phyloP scores from a whole-genome alignment of 1,140 invertebrate species.

The Orchesella cincta region DNA sequence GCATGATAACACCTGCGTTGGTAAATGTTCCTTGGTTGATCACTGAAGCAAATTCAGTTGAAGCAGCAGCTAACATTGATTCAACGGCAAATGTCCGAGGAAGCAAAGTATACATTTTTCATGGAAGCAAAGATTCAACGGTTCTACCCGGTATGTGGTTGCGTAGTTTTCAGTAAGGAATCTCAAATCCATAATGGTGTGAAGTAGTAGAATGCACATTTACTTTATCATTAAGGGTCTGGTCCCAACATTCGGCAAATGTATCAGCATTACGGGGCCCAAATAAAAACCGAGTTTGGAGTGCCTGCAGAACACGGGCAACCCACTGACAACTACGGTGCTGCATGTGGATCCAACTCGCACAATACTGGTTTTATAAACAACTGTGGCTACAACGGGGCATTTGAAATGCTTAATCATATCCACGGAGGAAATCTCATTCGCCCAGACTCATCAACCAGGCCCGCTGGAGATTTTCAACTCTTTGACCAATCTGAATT shows the following conservation, averaged over 20 bases:
- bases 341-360: conserved; percentile 51
- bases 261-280: conserved; percentile 53
- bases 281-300: conserved; percentile 53
- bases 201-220: not conserved
- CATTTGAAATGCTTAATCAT: conserved; percentile 56
- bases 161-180: not conserved
- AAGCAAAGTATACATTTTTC: conserved; percentile 55
- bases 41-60: conserved; percentile 46
- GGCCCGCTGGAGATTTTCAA: conserved; percentile 46
- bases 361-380: conserved; percentile 52
- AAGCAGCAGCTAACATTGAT: conserved; percentile 53
- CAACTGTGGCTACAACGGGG: conserved; percentile 57
- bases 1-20: conserved; percentile 54
- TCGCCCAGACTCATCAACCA: conserved; percentile 32
- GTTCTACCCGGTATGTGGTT: conserved; percentile 54
- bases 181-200: not conserved
- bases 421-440: conserved; percentile 54
- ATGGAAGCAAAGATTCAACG: conserved; percentile 54
- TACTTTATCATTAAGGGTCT: conserved; percentile 47
- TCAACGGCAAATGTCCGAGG: conserved; percentile 52
- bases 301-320: conserved; percentile 52
- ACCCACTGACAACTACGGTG: conserved; percentile 57
- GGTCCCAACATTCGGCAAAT: conserved; percentile 53
- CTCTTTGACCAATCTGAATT: conserved; percentile 55
- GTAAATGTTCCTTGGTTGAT: conserved; percentile 51